Evolutionary conservation across 1,140 invertebrate species (phyloP).

Genomic region (Drosophila pallidifrons): DNA sequence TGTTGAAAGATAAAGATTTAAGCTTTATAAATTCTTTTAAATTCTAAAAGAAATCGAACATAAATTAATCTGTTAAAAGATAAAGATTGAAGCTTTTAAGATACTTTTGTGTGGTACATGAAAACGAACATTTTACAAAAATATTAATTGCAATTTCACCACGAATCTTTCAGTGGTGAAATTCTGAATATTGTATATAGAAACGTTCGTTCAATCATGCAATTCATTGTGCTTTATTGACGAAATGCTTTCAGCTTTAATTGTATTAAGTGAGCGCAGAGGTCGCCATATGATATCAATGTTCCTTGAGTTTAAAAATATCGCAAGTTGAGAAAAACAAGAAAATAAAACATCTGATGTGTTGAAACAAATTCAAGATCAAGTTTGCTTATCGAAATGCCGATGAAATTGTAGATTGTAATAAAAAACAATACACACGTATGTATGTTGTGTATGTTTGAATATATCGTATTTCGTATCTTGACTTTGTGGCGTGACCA

Average conservation of each 20-base stretch:
- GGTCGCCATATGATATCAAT: not conserved
- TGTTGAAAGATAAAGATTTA: too few species aligned
- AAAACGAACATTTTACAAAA: too few species aligned
- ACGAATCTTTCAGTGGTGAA: not conserved
- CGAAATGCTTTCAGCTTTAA: slow-evolving; percentile 8
- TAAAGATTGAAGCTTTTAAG: too few species aligned
- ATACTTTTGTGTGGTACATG: too few species aligned
- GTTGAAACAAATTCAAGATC: not conserved
- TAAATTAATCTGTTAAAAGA: too few species aligned
- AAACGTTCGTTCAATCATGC: not conserved
- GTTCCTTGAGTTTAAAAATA: slow-evolving; percentile 6
- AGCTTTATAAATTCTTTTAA: too few species aligned
- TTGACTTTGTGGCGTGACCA: slow-evolving; percentile 27
- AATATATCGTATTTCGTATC: not conserved
- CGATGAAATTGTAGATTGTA: not conserved
- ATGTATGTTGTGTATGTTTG: too few species aligned
- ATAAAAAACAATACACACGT: not conserved
- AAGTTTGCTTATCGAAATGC: not conserved
- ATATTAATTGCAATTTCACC: not conserved
- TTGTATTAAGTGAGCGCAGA: not conserved
- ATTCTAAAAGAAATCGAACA: too few species aligned
- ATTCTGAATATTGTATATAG: not conserved
- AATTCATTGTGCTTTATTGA: slow-evolving; percentile 19
- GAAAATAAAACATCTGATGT: not conserved
- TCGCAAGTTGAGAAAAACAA: not conserved